Evolutionary conservation across 2,888 invertebrate species (phyloP).

Genomic region (Ecliptopera silaceata): DNA sequence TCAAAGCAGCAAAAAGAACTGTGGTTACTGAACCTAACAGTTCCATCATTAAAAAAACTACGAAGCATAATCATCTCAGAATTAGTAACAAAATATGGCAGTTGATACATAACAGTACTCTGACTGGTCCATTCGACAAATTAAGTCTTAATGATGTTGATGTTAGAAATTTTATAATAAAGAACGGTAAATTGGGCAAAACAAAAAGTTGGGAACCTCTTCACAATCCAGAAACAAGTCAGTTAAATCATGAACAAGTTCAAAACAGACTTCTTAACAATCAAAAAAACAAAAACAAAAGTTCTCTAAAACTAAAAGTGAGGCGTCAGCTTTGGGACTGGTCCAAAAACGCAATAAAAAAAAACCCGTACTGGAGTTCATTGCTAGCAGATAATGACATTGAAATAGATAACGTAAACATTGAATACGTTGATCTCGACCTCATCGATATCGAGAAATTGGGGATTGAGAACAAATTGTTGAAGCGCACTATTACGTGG

Average conservation of each 20-base stretch:
- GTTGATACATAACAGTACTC: conserved; percentile 2
- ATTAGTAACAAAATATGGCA: conserved; percentile 8
- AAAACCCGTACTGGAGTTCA: conserved; percentile 39
- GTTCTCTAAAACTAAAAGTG: conserved; percentile 40
- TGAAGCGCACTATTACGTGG: conserved; percentile 46
- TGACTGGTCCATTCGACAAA: not conserved
- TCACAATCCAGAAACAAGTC: conserved; percentile 10
- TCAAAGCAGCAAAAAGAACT: conserved; percentile 6
- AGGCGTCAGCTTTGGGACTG: conserved; percentile 45
- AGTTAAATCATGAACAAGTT: conserved; percentile 3
- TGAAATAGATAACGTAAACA: conserved; percentile 48
- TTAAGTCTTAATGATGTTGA: not conserved
- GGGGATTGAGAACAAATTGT: conserved; percentile 46
- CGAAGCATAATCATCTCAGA: conserved; percentile 3
- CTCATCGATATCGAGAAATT: conserved; percentile 48
- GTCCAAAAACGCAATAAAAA: conserved; percentile 45
- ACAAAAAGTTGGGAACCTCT: conserved; percentile 2
- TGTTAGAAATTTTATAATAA: conserved; percentile 2
- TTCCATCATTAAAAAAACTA: not conserved
- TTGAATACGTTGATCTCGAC: conserved; percentile 46
- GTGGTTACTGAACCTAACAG: conserved; percentile 8
- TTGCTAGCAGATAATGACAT: conserved; percentile 46
- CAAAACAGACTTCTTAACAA: conserved; percentile 3
- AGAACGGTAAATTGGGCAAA: not conserved
- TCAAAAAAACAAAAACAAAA: conserved; percentile 24